Percentiles rank a stretch among this genome's conserved stretches.
These are phyloP conservation scores for Rhinatrema bivittatum DNA, from an alignment of 2,797 vertebrate species.

Conservation along the genomic window DNA sequence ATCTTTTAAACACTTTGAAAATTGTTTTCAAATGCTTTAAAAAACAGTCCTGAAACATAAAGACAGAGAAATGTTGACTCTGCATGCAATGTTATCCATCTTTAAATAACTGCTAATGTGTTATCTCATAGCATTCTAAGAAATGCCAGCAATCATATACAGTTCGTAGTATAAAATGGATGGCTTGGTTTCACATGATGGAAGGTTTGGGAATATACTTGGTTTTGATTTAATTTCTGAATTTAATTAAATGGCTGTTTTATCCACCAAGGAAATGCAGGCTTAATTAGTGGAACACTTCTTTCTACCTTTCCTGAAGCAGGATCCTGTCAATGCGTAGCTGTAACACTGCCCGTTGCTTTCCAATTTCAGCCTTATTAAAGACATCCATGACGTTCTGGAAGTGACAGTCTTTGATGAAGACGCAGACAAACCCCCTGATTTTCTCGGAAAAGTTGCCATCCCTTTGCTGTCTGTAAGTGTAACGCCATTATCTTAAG, in stretches of 20 bases:
- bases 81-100: too few species aligned
- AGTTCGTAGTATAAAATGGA: too few species aligned
- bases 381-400: constrained; percentile 85
- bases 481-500: constrained; percentile 24
- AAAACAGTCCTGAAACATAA: too few species aligned
- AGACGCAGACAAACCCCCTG: constrained; percentile 84
- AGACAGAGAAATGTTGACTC: constrained; percentile 6
- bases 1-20: too few species aligned
- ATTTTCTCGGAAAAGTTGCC: constrained; percentile 84
- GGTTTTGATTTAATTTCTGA: constrained; percentile 42
- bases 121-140: too few species aligned
- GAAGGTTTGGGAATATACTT: constrained; percentile 44
- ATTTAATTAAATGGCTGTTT: constrained; percentile 52
- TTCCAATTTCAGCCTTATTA: constrained; percentile 73
- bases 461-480: constrained; percentile 88
- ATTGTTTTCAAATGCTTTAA: too few species aligned
- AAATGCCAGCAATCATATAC: too few species aligned
- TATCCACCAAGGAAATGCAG: constrained; percentile 43
- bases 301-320: constrained; percentile 32
- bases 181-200: constrained; percentile 24
- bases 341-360: constrained; percentile 2
- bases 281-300: constrained; percentile 48
- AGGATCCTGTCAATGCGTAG: constrained; percentile 15
- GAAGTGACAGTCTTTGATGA: constrained; percentile 87
- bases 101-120: too few species aligned